Conservation (phyloP, 1,140 invertebrate species). For the Habropoda laboriosa region DNA sequence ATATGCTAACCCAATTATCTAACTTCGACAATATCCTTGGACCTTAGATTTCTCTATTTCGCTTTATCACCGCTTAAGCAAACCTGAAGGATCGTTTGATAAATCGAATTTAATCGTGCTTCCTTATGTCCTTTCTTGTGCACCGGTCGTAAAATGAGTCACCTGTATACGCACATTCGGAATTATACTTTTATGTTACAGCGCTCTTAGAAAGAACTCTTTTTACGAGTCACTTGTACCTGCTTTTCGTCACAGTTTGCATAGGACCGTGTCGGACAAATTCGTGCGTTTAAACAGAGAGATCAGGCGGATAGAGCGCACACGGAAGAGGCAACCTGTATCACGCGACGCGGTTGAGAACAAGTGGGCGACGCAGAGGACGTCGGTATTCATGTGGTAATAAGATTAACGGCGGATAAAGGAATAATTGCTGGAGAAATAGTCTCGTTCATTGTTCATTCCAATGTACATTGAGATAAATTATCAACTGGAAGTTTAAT, state of each 20-base stretch:
- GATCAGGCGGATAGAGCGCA: not conserved
- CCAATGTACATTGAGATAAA: not conserved
- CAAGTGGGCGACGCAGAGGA: conserved; percentile 39
- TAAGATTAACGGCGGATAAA: not conserved
- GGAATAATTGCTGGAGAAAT: not conserved
- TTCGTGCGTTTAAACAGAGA: not conserved
- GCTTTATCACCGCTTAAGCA: too few species aligned
- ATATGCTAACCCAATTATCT: too few species aligned
- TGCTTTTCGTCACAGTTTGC: not conserved
- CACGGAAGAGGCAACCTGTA: conserved; percentile 39
- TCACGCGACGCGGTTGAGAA: not conserved
- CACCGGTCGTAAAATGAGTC: not conserved
- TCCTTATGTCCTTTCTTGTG: not conserved
- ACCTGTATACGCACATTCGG: not conserved
- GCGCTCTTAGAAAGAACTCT: not conserved
- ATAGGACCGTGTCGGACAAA: not conserved
- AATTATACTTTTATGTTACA: not conserved
- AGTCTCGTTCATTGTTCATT: not conserved
- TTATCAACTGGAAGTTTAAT: too few species aligned
- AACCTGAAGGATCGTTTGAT: too few species aligned
- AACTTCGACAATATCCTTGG: too few species aligned
- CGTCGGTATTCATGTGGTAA: not conserved
- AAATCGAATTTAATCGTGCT: not conserved
- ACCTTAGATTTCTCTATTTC: too few species aligned
- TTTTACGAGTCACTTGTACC: not conserved